Conservation (phyloP, 64 coral and sea anemone genomes). For the Pocillopora damicornis region DNA sequence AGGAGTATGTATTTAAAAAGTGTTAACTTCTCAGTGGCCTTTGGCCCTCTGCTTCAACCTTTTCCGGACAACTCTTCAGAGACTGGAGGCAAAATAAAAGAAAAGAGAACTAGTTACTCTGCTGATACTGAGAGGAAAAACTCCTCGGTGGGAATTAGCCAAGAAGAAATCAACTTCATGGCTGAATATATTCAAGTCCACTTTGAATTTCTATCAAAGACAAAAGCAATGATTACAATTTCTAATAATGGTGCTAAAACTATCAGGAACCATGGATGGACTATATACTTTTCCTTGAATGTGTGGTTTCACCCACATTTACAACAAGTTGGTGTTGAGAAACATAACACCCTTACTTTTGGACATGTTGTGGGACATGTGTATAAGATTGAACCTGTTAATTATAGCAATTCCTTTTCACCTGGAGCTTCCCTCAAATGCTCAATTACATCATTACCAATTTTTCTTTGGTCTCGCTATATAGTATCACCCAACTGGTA, state of each 20-base stretch:
- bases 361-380: neutral
- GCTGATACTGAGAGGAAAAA: too few relatives aligned
- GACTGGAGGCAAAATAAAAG: too few relatives aligned
- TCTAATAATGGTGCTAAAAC: slow-evolving; percentile 28
- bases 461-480: neutral
- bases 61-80: too few relatives aligned
- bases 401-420: neutral
- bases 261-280: slow-evolving; percentile 35
- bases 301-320: neutral
- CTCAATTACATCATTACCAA: neutral
- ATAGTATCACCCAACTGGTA: slow-evolving; percentile 66
- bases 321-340: too few relatives aligned
- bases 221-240: neutral
- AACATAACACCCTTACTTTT: too few relatives aligned
- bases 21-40: too few relatives aligned
- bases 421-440: neutral
- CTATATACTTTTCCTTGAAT: slow-evolving; percentile 33
- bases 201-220: neutral
- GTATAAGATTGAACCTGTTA: neutral
- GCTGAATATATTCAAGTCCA: neutral
- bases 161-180: neutral
- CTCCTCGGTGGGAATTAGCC: neutral
- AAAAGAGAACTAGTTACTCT: too few relatives aligned
- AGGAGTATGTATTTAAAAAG: too few relatives aligned
- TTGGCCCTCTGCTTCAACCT: too few relatives aligned